Conservation (phyloP, 2,888 invertebrate species). For the Cerastis leucographa region DNA sequence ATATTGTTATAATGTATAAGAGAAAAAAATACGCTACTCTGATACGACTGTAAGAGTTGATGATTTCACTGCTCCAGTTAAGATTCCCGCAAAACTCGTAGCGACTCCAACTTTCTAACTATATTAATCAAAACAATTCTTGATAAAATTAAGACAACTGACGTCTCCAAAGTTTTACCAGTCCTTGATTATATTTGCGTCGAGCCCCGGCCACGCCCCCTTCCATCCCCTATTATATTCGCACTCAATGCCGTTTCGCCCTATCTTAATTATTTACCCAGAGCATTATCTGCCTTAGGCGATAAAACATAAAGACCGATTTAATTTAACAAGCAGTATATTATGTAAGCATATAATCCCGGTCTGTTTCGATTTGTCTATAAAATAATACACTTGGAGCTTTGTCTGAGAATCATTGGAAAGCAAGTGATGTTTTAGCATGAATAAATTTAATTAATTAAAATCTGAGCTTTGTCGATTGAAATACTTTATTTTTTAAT, state of each 20-base stretch:
- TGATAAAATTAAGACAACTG: background rate
- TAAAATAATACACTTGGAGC: conserved; percentile 90
- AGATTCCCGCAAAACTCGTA: background rate
- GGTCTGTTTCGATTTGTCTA: conserved; percentile 86
- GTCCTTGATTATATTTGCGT: conserved; percentile 90
- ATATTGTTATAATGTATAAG: background rate
- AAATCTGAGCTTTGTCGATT: conserved; percentile 81
- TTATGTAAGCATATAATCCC: conserved; percentile 79
- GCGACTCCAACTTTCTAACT: background rate
- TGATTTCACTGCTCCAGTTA: background rate
- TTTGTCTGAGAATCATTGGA: conserved; percentile 88
- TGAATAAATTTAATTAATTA: conserved; percentile 89
- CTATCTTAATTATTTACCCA: conserved; percentile 66
- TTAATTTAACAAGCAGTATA: conserved; percentile 50
- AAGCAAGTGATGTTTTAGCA: conserved; percentile 88
- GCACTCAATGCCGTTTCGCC: conserved; percentile 70
- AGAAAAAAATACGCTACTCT: background rate
- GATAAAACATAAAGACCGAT: conserved; percentile 29
- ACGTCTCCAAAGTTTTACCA: conserved; percentile 70
- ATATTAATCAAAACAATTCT: background rate
- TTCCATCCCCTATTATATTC: conserved; percentile 89
- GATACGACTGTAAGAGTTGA: background rate
- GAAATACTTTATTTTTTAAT: conserved; percentile 68
- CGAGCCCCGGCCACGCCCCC: conserved; percentile 87
- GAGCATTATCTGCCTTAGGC: conserved; percentile 66